Evolutionary conservation across 2,797 vertebrate species (phyloP), one percentile per base, ranked within the genome.

Genomic region (Florisuga fusca): DNA sequence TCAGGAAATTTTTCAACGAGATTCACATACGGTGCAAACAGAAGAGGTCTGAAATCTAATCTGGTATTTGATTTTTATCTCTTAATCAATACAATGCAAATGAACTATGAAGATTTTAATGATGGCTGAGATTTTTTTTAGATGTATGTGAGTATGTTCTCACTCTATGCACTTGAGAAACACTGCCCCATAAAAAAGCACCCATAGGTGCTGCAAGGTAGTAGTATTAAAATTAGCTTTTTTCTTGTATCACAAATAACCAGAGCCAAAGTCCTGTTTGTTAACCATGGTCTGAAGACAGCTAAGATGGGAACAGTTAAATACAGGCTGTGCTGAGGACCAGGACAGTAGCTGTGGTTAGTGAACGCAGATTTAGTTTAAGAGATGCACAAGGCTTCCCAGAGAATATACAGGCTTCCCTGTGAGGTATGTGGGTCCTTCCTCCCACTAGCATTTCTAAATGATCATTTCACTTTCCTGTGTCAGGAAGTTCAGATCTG

Each of bases 391-490:
- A 31, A 57, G 50, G 33, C 12, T 51, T 26, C 66, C 29, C 59
- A 15, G 1, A 4, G 51, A 79, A 23, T 45, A 19, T 31, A 51
- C 2, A 58, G 53, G 34, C 8, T 10, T 20, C 48, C 6, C 34
- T 48, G 17, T 3, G 45, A 55, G 34, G 20, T 54, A 38, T 0
- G 0, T 15, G 34, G 53, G 50, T 27, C 27, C 10, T 34, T 69
- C 31, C 34, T 86, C 36, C 46, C 45, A 26, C 15, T 59, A 9
- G 31, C 33, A 64, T 8, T 76, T 73, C 33, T 84, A 85, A 85
- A 57, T 3, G 15, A 20, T 21, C 12, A 82, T 91, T 88, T 69
- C 0, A 0, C 57, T 69, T 89, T 84, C 58, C 27, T 69, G 0
- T 41, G 31, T n/a, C 36, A 72, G 64, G 23, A 23, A 72, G 26